Percentiles rank a stretch among this genome's conserved stretches.
These are phyloP conservation scores for Scolopax mira DNA, from an alignment of 2,113 vertebrate genomes.

Conservation along the genomic window DNA sequence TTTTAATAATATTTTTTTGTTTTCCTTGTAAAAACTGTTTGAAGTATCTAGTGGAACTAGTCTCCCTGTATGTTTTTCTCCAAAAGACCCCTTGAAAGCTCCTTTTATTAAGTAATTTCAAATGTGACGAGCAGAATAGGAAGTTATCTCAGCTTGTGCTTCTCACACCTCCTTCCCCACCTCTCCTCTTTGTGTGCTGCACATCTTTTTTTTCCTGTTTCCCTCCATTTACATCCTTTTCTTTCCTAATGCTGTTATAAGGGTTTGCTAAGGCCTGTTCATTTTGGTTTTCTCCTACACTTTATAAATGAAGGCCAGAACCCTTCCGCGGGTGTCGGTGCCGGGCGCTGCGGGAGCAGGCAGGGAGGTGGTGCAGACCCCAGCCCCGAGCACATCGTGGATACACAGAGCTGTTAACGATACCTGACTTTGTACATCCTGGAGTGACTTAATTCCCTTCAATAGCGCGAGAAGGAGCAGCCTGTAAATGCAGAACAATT, in stretches of 20 bases:
- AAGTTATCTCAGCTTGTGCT: not conserved
- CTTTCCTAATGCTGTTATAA: not conserved
- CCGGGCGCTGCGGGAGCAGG: not conserved
- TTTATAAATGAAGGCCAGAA: not conserved
- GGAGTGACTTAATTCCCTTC: not conserved
- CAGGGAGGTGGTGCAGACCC: not conserved
- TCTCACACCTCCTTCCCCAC: not conserved
- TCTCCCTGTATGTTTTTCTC: not conserved
- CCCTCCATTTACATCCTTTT: not conserved
- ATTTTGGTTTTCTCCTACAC: not conserved
- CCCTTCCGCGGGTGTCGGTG: not conserved
- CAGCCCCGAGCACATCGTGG: not conserved
- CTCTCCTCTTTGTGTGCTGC: not conserved
- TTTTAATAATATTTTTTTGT: constrained; percentile 24
- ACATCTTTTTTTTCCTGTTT: not conserved
- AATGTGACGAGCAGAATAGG: not conserved
- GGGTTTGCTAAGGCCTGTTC: not conserved
- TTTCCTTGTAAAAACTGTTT: constrained; percentile 7
- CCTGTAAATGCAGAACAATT: constrained; percentile 15
- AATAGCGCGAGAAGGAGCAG: not conserved
- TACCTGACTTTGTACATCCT: not conserved
- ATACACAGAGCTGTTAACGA: not conserved
- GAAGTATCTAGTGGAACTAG: not conserved
- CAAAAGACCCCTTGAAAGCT: not conserved
- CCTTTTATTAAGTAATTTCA: not conserved